Percentiles rank a stretch among this genome's conserved stretches.
Evolutionary conservation across 2,888 invertebrate species (phyloP).

Genomic region (Hyalella azteca): DNA sequence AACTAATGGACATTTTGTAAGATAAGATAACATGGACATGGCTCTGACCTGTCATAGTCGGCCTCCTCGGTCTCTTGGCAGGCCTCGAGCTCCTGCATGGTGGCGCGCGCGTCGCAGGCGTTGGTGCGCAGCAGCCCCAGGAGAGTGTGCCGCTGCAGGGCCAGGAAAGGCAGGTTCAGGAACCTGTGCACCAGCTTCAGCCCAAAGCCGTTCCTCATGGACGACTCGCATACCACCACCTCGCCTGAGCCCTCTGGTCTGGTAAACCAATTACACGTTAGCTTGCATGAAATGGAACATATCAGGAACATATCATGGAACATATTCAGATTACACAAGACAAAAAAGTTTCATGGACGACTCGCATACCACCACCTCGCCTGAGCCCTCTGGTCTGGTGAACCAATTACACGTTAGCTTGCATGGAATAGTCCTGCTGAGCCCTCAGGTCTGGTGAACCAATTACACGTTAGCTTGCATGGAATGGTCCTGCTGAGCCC

Average conservation of each 20-base stretch:
- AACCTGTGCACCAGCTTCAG: constrained; percentile 90
- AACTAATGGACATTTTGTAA: no score
- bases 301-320: no score
- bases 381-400: constrained; percentile 60
- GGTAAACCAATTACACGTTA: no score
- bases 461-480: no score
- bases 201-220: constrained; percentile 96
- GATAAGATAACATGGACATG: neutral
- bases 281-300: no score
- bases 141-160: constrained; percentile 84
- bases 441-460: no score
- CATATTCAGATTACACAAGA: no score
- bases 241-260: constrained; percentile 65
- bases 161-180: constrained; percentile 91
- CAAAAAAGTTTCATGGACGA: no score
- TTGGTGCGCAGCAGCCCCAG: constrained; percentile 84
- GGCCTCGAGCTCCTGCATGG: constrained; percentile 62
- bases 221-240: constrained; percentile 86
- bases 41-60: constrained; percentile 54
- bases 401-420: no score
- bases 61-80: constrained; percentile 58
- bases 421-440: no score
- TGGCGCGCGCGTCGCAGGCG: constrained; percentile 78
- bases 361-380: constrained; percentile 83
- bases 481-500: no score